These are phyloP conservation scores for Battus philenor DNA, from an alignment of 1,140 invertebrate species.

Conservation along the genomic window DNA sequence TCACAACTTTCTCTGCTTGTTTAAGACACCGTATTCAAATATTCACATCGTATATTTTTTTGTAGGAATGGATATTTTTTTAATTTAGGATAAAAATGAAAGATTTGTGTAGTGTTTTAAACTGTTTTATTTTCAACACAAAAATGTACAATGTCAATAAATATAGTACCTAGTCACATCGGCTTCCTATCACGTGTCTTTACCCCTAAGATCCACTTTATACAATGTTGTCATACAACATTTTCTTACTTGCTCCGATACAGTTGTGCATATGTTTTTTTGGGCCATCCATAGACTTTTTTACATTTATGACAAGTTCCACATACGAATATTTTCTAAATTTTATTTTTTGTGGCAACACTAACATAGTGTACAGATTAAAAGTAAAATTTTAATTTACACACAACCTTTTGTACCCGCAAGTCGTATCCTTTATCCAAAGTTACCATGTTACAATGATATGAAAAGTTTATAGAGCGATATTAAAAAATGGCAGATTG, in stretches of 20 bases:
- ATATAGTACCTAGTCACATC: conserved; percentile 65
- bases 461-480: too few relatives aligned
- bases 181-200: conserved; percentile 53
- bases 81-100: conserved; percentile 16
- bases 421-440: too few relatives aligned
- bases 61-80: background rate
- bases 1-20: too few relatives aligned
- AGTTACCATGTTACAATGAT: too few relatives aligned
- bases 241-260: conserved; percentile 13
- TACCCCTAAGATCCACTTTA: conserved; percentile 42
- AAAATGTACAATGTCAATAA: conserved; percentile 73
- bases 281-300: conserved; percentile 16
- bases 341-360: conserved; percentile 2
- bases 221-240: conserved; percentile 64
- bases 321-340: too few relatives aligned
- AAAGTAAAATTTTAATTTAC: conserved; percentile 6
- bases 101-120: conserved; percentile 31
- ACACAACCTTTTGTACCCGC: conserved; percentile 9
- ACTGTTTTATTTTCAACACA: conserved; percentile 70
- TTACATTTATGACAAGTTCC: too few relatives aligned
- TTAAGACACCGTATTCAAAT: background rate
- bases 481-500: too few relatives aligned
- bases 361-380: background rate
- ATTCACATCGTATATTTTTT: background rate
- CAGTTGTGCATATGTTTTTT: conserved; percentile 14